These are phyloP conservation scores for Chiloscyllium plagiosum DNA, from an alignment of 2,113 vertebrate genomes.

Conservation along the genomic window DNA sequence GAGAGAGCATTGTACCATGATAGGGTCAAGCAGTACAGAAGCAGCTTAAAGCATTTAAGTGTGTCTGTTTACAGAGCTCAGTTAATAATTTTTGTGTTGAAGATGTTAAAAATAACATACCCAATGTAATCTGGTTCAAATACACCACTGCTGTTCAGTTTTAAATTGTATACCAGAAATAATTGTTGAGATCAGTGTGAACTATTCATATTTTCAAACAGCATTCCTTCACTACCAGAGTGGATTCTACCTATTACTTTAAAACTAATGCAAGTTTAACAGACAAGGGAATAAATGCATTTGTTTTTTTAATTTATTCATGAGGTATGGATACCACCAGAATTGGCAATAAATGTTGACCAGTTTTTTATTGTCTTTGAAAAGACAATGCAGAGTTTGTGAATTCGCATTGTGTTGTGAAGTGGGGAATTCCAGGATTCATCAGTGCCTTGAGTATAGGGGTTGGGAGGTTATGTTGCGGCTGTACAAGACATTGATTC, in stretches of 20 bases:
- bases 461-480: too few species aligned
- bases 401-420: background rate
- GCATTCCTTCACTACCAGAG: background rate
- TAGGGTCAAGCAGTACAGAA: slow-evolving; percentile 14
- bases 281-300: background rate
- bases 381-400: background rate
- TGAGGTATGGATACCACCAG: background rate
- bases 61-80: background rate
- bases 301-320: background rate
- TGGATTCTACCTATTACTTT: background rate
- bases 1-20: slow-evolving; percentile 28
- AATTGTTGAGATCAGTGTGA: background rate
- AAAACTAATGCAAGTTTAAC: background rate
- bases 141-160: background rate
- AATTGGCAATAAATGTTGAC: background rate
- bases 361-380: background rate
- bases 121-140: background rate
- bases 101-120: background rate
- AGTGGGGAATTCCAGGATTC: background rate
- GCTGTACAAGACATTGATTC: too few species aligned
- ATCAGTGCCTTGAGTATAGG: too few species aligned
- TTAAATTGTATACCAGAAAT: background rate
- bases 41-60: slow-evolving; percentile 13
- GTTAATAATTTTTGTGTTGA: slow-evolving; percentile 5
- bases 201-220: background rate